Conservation (phyloP, 1,140 invertebrate species). For the Trinorchestia longiramus region DNA sequence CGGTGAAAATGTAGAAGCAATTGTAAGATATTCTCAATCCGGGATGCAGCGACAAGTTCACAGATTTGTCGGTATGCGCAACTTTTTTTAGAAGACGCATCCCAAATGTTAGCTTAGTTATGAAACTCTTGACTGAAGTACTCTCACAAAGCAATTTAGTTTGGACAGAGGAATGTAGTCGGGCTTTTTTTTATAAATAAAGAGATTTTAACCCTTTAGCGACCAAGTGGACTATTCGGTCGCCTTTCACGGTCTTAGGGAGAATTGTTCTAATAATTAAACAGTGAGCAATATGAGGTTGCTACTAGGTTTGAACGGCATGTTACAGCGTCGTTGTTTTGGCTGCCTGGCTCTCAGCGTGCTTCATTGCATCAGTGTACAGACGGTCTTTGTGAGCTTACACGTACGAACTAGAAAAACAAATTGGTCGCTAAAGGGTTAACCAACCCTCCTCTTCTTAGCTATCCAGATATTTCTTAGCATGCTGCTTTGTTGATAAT, state of each 20-base stretch:
- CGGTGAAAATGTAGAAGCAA: not conserved
- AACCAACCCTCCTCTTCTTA: not conserved
- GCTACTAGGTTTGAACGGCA: too few relatives aligned
- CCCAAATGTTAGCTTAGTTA: not conserved
- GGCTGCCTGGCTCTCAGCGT: too few relatives aligned
- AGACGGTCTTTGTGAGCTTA: too few relatives aligned
- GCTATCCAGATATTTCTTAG: conserved; percentile 4
- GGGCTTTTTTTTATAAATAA: not conserved
- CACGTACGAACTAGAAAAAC: too few relatives aligned
- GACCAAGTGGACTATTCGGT: too few relatives aligned
- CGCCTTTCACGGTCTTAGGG: too few relatives aligned
- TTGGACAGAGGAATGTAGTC: conserved; percentile 37
- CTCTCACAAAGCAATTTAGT: not conserved
- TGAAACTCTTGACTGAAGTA: not conserved
- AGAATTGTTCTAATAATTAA: too few relatives aligned
- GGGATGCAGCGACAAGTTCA: not conserved
- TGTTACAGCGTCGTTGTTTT: too few relatives aligned
- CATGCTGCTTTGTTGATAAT: not conserved
- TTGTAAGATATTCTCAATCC: not conserved
- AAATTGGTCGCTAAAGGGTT: too few relatives aligned
- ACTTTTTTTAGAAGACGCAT: not conserved
- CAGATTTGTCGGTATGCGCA: not conserved
- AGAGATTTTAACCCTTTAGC: conserved; percentile 36
- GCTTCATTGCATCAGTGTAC: too few relatives aligned
- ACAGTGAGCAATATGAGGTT: too few relatives aligned